A percentile compares a stretch with the other conserved stretches of the same genome.
phyloP scores from a whole-genome alignment of 2,888 invertebrate species.

The Scaeva pyrastri region DNA sequence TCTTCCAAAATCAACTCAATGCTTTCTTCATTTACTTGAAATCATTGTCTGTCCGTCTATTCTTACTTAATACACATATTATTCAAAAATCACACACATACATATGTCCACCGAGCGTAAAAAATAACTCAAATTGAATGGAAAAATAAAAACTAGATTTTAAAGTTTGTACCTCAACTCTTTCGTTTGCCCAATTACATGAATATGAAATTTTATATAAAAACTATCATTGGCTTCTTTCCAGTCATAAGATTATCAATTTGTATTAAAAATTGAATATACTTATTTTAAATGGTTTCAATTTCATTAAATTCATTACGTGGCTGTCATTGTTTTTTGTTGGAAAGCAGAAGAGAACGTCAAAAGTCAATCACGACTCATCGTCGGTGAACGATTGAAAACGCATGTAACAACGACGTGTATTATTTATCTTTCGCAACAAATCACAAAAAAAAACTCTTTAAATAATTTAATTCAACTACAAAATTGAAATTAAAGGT shows the following conservation, averaged over 20 bases:
- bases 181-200: constrained; percentile 22
- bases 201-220: not conserved
- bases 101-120: too few relatives aligned
- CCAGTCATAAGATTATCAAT: not conserved
- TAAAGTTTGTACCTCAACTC: constrained; percentile 1
- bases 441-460: not conserved
- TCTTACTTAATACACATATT: too few relatives aligned
- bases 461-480: not conserved
- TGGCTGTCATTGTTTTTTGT: not conserved
- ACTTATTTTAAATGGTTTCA: not conserved
- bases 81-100: too few relatives aligned
- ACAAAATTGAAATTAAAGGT: not conserved
- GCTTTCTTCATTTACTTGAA: too few relatives aligned
- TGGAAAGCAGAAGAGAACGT: constrained; percentile 18
- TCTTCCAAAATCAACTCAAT: too few relatives aligned
- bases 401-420: constrained; percentile 4
- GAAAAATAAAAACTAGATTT: not conserved
- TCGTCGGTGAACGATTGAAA: not conserved
- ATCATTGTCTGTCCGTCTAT: too few relatives aligned
- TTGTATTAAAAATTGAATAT: too few relatives aligned
- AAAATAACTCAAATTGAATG: too few relatives aligned
- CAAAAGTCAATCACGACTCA: constrained; percentile 33
- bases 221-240: not conserved
- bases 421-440: constrained; percentile 3
- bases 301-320: not conserved